Conservation (phyloP, 2,888 invertebrate genomes). For the Pteria penguin region DNA sequence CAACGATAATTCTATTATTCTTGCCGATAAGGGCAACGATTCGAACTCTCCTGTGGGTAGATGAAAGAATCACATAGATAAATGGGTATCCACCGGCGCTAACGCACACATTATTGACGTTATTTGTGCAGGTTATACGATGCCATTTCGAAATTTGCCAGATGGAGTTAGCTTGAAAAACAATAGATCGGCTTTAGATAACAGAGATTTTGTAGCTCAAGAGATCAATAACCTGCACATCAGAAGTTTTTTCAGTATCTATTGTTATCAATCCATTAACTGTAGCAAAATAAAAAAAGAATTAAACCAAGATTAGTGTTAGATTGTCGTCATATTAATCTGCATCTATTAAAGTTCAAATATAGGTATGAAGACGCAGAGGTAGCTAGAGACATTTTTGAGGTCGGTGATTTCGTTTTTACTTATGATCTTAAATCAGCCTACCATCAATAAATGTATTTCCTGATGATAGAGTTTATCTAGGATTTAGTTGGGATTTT, state of each 20-base stretch:
- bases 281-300: slow-evolving; percentile 36
- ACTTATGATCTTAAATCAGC: no score
- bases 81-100: slow-evolving; percentile 23
- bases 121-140: slow-evolving; percentile 27
- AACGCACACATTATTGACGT: slow-evolving; percentile 32
- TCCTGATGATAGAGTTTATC: no score
- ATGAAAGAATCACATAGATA: background rate
- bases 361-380: background rate
- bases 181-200: no score
- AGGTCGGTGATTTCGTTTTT: no score
- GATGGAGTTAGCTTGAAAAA: slow-evolving; percentile 20
- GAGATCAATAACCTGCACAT: slow-evolving; percentile 39
- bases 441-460: no score
- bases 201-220: slow-evolving; percentile 30
- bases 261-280: slow-evolving; percentile 45
- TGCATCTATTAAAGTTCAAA: slow-evolving; percentile 1
- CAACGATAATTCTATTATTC: no score
- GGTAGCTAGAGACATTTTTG: no score
- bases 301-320: slow-evolving; percentile 38
- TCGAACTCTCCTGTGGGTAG: slow-evolving; percentile 7
- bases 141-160: slow-evolving; percentile 40
- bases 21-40: no score
- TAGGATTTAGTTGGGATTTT: no score
- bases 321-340: no score
- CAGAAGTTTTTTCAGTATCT: slow-evolving; percentile 7